Conservation (phyloP, 2,797 vertebrate genomes). For the Oreochromis mossambicus region DNA sequence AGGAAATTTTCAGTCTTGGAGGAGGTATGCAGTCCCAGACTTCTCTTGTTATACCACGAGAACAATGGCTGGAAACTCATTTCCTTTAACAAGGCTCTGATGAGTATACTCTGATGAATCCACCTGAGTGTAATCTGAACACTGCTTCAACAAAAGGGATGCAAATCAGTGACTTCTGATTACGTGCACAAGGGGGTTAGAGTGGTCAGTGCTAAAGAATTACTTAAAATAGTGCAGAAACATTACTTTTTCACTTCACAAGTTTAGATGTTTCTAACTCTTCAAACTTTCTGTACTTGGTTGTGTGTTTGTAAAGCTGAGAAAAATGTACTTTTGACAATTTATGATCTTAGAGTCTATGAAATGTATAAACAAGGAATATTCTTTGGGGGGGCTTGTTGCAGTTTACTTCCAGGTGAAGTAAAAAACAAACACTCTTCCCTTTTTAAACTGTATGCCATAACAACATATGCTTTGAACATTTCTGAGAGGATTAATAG, state of each 20-base stretch:
- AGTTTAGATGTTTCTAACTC: background rate
- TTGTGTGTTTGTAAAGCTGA: background rate
- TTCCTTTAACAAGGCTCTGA: background rate
- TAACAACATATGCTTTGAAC: background rate
- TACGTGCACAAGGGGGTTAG: background rate
- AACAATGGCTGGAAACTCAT: background rate
- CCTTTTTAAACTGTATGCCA: background rate
- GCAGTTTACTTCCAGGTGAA: background rate
- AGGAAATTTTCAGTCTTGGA: background rate
- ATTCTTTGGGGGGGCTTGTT: background rate
- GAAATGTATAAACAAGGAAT: background rate
- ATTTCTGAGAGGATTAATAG: background rate
- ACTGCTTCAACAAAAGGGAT: background rate
- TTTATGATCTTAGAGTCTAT: background rate
- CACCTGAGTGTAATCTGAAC: background rate
- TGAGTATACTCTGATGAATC: background rate
- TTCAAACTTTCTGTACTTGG: background rate
- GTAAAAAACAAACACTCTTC: background rate
- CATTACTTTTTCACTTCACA: background rate
- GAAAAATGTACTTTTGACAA: background rate
- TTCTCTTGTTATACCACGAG: background rate
- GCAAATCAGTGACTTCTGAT: background rate
- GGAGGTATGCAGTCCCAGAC: background rate
- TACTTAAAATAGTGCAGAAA: background rate
- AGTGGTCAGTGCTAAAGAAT: background rate